Evolutionary conservation across 2,113 vertebrate species (phyloP), one percentile per base, ranked within the genome.

Genomic region (Ranitomeya variabilis): DNA sequence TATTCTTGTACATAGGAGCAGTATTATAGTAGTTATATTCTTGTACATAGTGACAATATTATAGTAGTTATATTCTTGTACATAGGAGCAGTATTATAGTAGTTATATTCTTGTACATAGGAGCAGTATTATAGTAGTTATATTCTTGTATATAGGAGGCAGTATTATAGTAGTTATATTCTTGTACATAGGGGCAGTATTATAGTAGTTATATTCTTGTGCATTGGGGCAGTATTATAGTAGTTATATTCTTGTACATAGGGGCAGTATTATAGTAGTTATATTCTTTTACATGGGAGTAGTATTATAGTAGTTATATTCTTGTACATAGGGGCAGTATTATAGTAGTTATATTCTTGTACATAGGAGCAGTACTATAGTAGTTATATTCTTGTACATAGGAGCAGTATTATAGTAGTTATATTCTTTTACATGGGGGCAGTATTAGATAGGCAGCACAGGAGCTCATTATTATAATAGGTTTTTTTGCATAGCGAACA

Each of bases 21-120:
- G 66, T 69, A 69, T 69, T 69, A 69, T 69, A 69, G 66, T 69
- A 69, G 66, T 69, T 69, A 69, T 69, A 69, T 69, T 69, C 66
- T 26, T 69, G n/a, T 69, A 69, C 23, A 69, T 69, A 69, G 66
- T n/a, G 3, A n/a, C 23, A 69, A n/a, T 69, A 69, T 69, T 69
- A 69, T 69, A 26, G n/a, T 69, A 69, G 66, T 13, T 69, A 69
- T 69, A 69, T 26, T 69, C 66, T 26, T 69, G 66, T 69, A 69
- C 10, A 69, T 69, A 26, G 66, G 66, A 4, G 23, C 23, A 69
- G 66, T 69, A 69, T 69, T 69, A 69, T 26, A 69, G 66, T 69
- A 69, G 66, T 69, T 69, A 69, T 69, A 69, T 69, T 69, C 66
- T 69, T 69, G 66, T 69, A 69, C 66, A 69, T 26, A 69, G 66